Evolutionary conservation across 2,797 vertebrate species (phyloP).

Genomic region (Coracias cyanogaster): DNA sequence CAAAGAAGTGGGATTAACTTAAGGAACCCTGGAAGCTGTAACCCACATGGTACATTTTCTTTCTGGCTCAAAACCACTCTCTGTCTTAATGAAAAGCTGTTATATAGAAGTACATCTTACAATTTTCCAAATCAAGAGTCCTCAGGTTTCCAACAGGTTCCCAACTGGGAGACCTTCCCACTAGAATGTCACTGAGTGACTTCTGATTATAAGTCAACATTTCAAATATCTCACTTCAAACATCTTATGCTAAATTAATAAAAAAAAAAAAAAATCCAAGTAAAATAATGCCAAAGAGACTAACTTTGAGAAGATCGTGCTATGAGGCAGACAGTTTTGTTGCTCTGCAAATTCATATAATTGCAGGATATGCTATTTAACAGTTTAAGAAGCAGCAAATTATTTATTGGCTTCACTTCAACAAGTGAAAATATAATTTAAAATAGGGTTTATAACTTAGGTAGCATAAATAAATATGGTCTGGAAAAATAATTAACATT

Average conservation of each 20-base stretch:
- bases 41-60: neutral
- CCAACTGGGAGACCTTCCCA: neutral
- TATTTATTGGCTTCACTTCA: neutral
- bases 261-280: neutral
- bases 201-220: neutral
- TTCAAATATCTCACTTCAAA: neutral
- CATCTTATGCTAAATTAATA: neutral
- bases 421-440: neutral
- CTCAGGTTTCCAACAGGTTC: neutral
- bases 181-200: neutral
- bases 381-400: neutral
- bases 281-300: neutral
- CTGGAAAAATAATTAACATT: neutral
- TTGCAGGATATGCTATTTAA: neutral
- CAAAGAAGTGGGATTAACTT: neutral
- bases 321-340: neutral
- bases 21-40: neutral
- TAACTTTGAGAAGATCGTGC: neutral
- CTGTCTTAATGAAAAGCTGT: neutral
- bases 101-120: neutral
- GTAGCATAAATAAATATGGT: neutral
- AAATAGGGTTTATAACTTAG: neutral
- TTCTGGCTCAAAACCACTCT: neutral
- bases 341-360: neutral
- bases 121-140: neutral